Conservation (phyloP, 2,113 vertebrate genomes). For the Piaya cayana region DNA sequence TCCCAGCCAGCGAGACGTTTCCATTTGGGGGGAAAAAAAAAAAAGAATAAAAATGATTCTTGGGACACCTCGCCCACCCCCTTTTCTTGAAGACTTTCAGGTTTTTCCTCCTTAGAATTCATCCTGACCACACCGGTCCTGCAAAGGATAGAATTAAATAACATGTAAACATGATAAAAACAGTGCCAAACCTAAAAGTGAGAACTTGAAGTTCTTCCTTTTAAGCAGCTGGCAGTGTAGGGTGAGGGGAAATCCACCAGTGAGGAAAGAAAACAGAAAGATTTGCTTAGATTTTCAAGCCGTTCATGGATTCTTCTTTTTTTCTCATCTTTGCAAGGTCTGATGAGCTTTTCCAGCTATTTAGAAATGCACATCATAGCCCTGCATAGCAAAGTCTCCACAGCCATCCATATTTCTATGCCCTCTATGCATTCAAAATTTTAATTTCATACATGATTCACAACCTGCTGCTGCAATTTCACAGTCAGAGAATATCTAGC, state of each 20-base stretch:
- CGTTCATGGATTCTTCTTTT: neutral
- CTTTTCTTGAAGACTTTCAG: constrained; percentile 7
- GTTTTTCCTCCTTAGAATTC: constrained; percentile 24
- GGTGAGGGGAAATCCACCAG: constrained; percentile 6
- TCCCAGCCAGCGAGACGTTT: neutral
- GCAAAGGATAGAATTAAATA: constrained; percentile 23
- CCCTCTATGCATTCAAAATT: constrained; percentile 46
- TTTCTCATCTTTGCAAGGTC: neutral
- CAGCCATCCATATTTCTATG: constrained; percentile 15
- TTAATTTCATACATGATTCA: constrained; percentile 59
- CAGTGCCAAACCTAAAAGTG: constrained; percentile 17
- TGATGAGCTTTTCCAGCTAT: constrained; percentile 58
- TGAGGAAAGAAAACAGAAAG: neutral
- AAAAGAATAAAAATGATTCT: neutral
- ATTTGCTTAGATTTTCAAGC: constrained; percentile 54
- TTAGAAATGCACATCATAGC: constrained; percentile 38
- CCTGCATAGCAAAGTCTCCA: constrained; percentile 23
- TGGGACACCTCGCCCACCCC: neutral
- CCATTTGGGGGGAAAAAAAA: neutral
- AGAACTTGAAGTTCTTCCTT: constrained; percentile 36
- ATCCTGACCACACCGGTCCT: neutral
- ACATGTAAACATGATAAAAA: constrained; percentile 29
- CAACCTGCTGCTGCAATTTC: constrained; percentile 16
- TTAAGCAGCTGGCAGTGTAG: neutral
- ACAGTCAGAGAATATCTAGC: constrained; percentile 3